Percentiles rank a stretch among this genome's conserved stretches.
These are phyloP conservation scores for Chroicocephalus ridibundus DNA, from an alignment of 2,113 vertebrate genomes.

Conservation along the genomic window DNA sequence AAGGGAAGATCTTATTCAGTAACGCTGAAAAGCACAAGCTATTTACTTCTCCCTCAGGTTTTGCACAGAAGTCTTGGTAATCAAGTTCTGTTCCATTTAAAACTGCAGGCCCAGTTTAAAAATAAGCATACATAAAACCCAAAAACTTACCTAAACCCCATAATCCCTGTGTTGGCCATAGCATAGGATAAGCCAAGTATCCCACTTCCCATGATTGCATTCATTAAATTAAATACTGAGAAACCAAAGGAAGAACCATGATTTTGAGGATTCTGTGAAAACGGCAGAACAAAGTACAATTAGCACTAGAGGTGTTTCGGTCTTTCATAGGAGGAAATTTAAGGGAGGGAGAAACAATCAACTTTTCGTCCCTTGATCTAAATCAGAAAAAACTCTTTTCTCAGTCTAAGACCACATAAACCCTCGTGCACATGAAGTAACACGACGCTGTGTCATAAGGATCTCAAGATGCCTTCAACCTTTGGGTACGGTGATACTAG, in stretches of 20 bases:
- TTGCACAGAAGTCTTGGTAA: background rate
- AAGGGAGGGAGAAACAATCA: background rate
- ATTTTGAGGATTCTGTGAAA: conserved; percentile 64
- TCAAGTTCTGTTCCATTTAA: background rate
- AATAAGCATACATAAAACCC: background rate
- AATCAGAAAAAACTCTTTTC: background rate
- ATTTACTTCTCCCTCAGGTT: background rate
- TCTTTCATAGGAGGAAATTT: background rate
- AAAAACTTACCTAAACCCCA: conserved; percentile 87
- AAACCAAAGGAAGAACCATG: conserved; percentile 85
- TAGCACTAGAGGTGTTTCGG: background rate
- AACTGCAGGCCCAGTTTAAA: background rate
- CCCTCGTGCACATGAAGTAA: accelerated
- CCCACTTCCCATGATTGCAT: conserved; percentile 95
- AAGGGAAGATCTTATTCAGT: background rate
- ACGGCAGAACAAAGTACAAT: background rate
- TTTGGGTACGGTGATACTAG: accelerated
- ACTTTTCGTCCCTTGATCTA: background rate
- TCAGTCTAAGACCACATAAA: accelerated
- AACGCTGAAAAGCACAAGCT: background rate
- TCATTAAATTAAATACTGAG: conserved; percentile 94
- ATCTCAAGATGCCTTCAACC: accelerated
- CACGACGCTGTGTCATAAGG: background rate
- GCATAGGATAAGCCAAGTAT: conserved; percentile 91
- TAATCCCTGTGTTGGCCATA: conserved; percentile 91